Evolutionary conservation across 2,797 vertebrate species (phyloP), one percentile per base, ranked within the genome.

Genomic region (Babyrousa celebensis): DNA sequence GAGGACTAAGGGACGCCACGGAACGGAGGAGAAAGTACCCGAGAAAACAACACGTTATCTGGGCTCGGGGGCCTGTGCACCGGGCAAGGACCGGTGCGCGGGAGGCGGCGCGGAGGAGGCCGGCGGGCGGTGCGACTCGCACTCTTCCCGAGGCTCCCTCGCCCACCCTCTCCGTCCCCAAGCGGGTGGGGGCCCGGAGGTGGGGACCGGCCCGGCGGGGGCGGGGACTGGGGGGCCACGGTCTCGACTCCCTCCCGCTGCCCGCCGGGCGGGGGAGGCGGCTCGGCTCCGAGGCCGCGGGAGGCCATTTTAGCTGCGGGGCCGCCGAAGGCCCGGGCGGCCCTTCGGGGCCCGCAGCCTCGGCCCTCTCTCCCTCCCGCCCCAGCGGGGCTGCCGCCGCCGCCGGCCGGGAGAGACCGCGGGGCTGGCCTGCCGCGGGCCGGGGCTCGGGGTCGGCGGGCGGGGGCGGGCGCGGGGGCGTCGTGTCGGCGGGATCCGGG

Each of bases 241-340:
- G 71, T 74, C 43, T 6, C 48, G 25, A 75, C 85, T 56, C 79
- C 87, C 70, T 70, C 40, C 56, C 23, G 11, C 71, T 0, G 71
- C 74, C 32, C 0, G 82, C 71, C 52, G 56, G 86, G 92, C 17
- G 86, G 78, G 88, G 43, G 89, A 3, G 75, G 93, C 67, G 17
- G 54, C 74, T 12, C n/a, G 27, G 85, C 77, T 65, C 80, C 52
- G 27, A 40, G 86, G 85, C 87, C 77, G 91, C 74, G 92, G 98
- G 98, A 98, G 96, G 98, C 98, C 98, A 98, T 98, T 97, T 98
- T 98, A 97, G 97, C 94, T 84, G 54, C 88, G 63, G 65, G 97
- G 97, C 98, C 92, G 60, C 29, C 85, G 65, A 63, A 97, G 70
- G 91, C 89, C 32, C 85, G 67, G 2, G 89, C 8, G 6, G 93